phyloP scores from a whole-genome alignment of 1,140 invertebrate genomes.

The Diorhabda elongata region DNA sequence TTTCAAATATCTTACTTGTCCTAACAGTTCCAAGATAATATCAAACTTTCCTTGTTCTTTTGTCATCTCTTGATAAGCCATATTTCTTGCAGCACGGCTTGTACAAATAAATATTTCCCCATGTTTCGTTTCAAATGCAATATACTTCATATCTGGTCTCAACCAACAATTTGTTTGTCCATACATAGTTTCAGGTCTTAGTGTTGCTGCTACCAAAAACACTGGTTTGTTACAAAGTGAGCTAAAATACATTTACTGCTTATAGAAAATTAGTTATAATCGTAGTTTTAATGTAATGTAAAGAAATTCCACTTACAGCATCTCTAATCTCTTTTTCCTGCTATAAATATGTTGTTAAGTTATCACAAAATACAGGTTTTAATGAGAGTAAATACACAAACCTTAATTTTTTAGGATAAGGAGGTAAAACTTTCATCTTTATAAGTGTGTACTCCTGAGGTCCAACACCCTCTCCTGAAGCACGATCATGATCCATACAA shows the following conservation, averaged over 20 bases:
- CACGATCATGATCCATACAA: conserved; percentile 99
- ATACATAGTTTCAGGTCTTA: conserved; percentile 99
- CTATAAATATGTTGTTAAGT: background rate
- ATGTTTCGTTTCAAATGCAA: conserved; percentile 69
- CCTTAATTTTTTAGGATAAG: conserved; percentile 71
- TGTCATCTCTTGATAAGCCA: conserved; percentile 94
- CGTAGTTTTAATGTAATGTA: too few species aligned
- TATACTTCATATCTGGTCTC: conserved; percentile 90
- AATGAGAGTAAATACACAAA: conserved; percentile 40
- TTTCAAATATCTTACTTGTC: conserved; percentile 52
- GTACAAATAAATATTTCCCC: conserved; percentile 88
- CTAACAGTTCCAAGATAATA: conserved; percentile 66
- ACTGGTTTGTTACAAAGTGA: conserved; percentile 57
- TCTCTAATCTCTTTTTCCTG: background rate
- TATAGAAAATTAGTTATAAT: too few species aligned
- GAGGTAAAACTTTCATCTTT: conserved; percentile 82
- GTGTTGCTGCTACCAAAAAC: conserved; percentile 92
- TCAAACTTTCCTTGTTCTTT: conserved; percentile 73
- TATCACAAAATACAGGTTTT: background rate
- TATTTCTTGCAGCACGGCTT: conserved; percentile 83
- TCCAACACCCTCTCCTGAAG: conserved; percentile 93
- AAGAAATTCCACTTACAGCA: too few species aligned
- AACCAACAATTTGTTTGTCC: conserved; percentile 99
- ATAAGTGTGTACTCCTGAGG: conserved; percentile 98
- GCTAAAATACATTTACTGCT: conserved; percentile 47